These are phyloP conservation scores for Pardalotus punctatus DNA, from an alignment of 2,113 vertebrate species.

Conservation along the genomic window DNA sequence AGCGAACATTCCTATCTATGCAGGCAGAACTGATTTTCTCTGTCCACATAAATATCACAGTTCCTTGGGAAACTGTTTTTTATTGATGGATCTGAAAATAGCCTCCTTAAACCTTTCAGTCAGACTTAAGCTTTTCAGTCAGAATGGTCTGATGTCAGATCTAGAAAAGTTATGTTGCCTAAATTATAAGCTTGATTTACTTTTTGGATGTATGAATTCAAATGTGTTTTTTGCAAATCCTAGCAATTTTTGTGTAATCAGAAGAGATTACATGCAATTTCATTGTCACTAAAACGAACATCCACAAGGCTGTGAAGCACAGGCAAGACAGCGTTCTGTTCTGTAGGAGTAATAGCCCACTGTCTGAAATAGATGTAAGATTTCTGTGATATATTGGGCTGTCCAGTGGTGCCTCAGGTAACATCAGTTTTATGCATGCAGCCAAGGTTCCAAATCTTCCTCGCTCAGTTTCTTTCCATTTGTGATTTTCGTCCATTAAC, in stretches of 20 bases:
- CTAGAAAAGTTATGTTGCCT: neutral
- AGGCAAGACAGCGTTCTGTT: neutral
- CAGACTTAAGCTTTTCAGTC: neutral
- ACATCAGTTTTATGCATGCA: neutral
- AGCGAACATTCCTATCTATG: neutral
- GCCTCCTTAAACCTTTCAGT: neutral
- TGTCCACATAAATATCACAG: neutral
- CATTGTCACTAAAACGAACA: constrained; percentile 20
- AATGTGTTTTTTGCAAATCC: constrained; percentile 29
- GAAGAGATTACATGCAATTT: constrained; percentile 31
- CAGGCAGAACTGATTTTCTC: neutral
- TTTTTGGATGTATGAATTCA: constrained; percentile 20
- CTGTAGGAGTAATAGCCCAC: neutral
- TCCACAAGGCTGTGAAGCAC: neutral
- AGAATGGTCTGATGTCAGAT: constrained; percentile 15
- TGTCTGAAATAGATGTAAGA: neutral
- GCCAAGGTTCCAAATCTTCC: neutral
- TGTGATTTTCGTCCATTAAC: neutral
- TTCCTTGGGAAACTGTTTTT: neutral
- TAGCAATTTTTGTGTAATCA: constrained; percentile 39
- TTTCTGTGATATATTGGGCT: neutral
- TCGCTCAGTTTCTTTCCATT: neutral
- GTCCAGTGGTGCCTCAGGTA: neutral
- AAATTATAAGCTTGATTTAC: constrained; percentile 38
- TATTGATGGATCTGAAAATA: constrained; percentile 4